Conservation (phyloP, 2,113 vertebrate genomes). For the Pomatostomus ruficeps region DNA sequence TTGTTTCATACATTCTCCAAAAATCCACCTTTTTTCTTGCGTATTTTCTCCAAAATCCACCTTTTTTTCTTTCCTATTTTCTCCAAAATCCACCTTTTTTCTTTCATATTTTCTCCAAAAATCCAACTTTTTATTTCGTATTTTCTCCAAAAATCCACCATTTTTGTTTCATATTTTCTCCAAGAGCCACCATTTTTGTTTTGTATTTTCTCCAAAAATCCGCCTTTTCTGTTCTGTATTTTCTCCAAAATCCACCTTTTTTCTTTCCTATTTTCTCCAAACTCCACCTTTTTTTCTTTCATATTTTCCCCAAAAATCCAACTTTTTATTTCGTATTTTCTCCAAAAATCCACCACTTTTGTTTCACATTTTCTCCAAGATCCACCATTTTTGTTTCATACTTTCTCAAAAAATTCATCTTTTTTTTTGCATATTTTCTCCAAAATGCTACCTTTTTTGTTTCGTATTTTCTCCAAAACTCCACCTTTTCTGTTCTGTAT, state of each 20-base stretch:
- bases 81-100: background rate
- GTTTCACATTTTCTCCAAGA: background rate
- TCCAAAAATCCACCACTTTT: background rate
- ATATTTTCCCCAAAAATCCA: background rate
- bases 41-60: too few species aligned
- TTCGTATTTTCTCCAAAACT: background rate
- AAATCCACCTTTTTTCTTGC: background rate
- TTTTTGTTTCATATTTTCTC: too few species aligned
- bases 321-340: fast-evolving
- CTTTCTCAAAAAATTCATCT: background rate
- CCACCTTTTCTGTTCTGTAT: background rate
- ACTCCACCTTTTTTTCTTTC: too few species aligned
- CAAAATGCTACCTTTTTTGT: background rate
- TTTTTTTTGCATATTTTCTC: background rate
- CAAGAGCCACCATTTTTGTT: too few species aligned
- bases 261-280: background rate
- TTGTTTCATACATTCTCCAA: fast-evolving
- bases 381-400: too few species aligned
- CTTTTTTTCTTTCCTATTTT: fast-evolving
- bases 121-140: background rate
- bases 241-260: too few species aligned
- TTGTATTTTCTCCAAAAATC: background rate
- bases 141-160: background rate
- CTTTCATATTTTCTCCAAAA: background rate
- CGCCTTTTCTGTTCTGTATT: background rate